A percentile compares a stretch with the other conserved stretches of the same genome.
phyloP scores from a whole-genome alignment of 2,888 invertebrate genomes.

The Phyllotreta striolata region DNA sequence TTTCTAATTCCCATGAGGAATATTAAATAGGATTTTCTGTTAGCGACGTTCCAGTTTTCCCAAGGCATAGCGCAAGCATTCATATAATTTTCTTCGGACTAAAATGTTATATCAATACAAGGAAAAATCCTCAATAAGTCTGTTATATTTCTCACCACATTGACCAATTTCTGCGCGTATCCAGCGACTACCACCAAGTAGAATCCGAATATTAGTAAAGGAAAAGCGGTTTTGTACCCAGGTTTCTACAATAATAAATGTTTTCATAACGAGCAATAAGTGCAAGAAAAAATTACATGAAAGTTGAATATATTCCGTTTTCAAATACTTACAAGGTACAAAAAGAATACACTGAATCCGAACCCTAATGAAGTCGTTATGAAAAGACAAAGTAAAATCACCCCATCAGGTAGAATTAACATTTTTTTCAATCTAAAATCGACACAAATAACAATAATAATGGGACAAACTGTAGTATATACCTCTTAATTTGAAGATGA shows the following conservation, averaged over 20 bases:
- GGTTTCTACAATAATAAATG: constrained; percentile 8
- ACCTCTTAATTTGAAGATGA: constrained; percentile 4
- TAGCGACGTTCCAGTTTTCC: constrained; percentile 17
- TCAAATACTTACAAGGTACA: constrained; percentile 11
- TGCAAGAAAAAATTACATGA: background rate
- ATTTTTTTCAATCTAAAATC: constrained; percentile 11
- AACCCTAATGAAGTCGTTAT: constrained; percentile 2
- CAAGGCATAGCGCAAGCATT: constrained; percentile 8
- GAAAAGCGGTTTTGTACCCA: background rate
- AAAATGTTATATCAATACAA: background rate
- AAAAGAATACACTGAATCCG: constrained; percentile 5
- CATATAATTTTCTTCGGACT: constrained; percentile 11
- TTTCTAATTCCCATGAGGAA: constrained; percentile 7
- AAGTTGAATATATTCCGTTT: too few relatives aligned
- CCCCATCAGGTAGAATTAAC: background rate
- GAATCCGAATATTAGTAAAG: background rate
- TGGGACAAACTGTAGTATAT: background rate
- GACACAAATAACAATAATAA: background rate
- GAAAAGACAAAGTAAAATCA: background rate
- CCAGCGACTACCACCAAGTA: background rate
- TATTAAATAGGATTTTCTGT: constrained; percentile 19
- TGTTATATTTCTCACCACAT: background rate
- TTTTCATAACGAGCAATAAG: background rate
- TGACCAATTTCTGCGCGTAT: constrained; percentile 1
- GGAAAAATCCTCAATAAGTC: too few relatives aligned